These are phyloP conservation scores for Gryllus longicercus DNA, from an alignment of 2,888 invertebrate species.

Conservation along the genomic window DNA sequence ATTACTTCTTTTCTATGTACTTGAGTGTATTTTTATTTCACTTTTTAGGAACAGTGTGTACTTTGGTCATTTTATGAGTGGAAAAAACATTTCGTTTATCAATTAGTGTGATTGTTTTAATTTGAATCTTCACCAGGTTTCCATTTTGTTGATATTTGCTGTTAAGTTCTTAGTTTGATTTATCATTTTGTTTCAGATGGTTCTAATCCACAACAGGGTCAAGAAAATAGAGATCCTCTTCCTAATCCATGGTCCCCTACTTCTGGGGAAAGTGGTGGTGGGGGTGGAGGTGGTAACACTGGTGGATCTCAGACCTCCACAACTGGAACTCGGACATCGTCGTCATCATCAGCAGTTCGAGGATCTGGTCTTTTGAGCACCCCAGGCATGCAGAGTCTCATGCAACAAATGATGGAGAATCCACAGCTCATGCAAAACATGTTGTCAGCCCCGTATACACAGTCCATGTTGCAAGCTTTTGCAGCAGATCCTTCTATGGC, in stretches of 20 bases:
- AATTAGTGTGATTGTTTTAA: too few species aligned
- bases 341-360: conserved; percentile 36
- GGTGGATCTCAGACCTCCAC: conserved; percentile 40
- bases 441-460: conserved; percentile 86
- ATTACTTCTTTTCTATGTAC: too few species aligned
- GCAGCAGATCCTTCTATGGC: conserved; percentile 84
- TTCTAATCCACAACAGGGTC: conserved; percentile 79
- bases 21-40: too few species aligned
- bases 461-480: conserved; percentile 80
- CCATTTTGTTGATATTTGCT: too few species aligned
- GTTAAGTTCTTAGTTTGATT: neutral
- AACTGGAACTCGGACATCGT: conserved; percentile 39
- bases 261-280: conserved; percentile 48
- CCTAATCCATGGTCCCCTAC: conserved; percentile 83
- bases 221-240: conserved; percentile 87
- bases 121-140: too few species aligned
- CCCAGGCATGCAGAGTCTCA: conserved; percentile 68
- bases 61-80: too few species aligned
- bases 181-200: conserved; percentile 48
- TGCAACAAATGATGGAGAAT: conserved; percentile 77
- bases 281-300: conserved; percentile 47
- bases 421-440: conserved; percentile 87
- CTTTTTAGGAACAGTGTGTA: too few species aligned
- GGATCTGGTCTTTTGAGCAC: conserved; percentile 64
- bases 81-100: too few species aligned